Percentiles rank a stretch among this genome's conserved stretches.
phyloP scores from a whole-genome alignment of 2,888 invertebrate species.

The Phytoseiulus persimilis region DNA sequence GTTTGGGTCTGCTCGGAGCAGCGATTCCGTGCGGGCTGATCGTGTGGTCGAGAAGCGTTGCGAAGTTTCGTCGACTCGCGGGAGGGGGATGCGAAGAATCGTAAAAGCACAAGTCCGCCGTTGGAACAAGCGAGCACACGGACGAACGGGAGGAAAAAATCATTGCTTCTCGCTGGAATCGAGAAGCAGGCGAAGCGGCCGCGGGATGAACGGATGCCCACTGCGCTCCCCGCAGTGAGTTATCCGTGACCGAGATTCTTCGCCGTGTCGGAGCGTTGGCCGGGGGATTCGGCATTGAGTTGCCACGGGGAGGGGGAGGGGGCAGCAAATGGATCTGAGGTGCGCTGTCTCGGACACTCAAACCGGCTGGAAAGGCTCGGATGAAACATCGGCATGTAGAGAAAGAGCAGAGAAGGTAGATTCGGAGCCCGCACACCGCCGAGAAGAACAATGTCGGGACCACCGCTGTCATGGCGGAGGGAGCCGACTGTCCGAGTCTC shows the following conservation, averaged over 20 bases:
- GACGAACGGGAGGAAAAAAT: background rate
- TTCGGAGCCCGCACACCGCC: background rate
- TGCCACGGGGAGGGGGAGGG: background rate
- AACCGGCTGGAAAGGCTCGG: background rate
- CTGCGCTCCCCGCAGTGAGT: background rate
- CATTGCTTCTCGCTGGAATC: no score
- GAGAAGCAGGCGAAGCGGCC: no score
- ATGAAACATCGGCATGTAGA: background rate
- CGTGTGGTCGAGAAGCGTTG: background rate
- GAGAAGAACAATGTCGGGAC: background rate
- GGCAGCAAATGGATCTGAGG: background rate
- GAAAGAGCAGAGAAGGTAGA: background rate
- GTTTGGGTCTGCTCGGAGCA: background rate
- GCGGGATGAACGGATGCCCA: background rate
- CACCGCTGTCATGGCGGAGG: background rate
- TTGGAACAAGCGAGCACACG: background rate
- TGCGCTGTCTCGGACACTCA: background rate
- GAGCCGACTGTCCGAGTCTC: background rate
- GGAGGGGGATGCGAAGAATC: background rate
- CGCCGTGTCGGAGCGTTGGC: no score
- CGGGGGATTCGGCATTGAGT: background rate
- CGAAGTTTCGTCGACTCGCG: background rate
- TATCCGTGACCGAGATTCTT: no score
- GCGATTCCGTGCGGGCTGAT: background rate
- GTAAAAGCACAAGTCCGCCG: background rate